Evolutionary conservation across 2,113 vertebrate genomes (phyloP).

Genomic region (Ctenodactylus gundi): DNA sequence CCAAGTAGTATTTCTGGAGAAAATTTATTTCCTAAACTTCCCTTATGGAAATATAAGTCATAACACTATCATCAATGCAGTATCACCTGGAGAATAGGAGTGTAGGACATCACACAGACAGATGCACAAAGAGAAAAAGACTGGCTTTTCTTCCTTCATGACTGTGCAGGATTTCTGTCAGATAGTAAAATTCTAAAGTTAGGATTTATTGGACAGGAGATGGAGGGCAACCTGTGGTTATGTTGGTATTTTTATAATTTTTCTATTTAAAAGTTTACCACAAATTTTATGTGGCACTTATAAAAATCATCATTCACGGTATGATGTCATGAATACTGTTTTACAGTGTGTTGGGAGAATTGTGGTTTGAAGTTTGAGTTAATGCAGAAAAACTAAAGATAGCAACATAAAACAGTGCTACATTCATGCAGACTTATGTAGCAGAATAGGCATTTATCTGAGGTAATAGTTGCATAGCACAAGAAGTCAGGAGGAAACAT

Average conservation of each 20-base stretch:
- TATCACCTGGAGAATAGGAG: constrained; percentile 25
- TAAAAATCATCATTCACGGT: background rate
- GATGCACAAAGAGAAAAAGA: background rate
- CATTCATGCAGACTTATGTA: constrained; percentile 48
- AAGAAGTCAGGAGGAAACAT: constrained; percentile 1
- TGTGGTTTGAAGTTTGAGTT: constrained; percentile 39
- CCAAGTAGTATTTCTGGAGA: constrained; percentile 6
- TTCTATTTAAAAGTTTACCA: constrained; percentile 42
- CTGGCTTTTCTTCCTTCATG: background rate
- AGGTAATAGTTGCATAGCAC: constrained; percentile 26
- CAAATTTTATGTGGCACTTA: background rate
- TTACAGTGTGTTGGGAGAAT: constrained; percentile 25
- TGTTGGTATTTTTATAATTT: constrained; percentile 18
- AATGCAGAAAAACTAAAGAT: constrained; percentile 42
- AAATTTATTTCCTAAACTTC: background rate
- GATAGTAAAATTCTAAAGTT: constrained; percentile 51
- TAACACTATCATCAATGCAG: background rate
- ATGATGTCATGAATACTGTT: constrained; percentile 32
- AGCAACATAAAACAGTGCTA: constrained; percentile 1
- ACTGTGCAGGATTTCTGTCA: constrained; percentile 63
- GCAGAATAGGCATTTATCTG: background rate
- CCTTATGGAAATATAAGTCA: background rate
- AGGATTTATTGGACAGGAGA: constrained; percentile 50
- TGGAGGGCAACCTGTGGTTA: constrained; percentile 60
- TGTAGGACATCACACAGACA: constrained; percentile 13